Percentiles rank a stretch among this genome's conserved stretches.
phyloP scores from a whole-genome alignment of 2,113 vertebrate genomes.

The Istiophorus platypterus region DNA sequence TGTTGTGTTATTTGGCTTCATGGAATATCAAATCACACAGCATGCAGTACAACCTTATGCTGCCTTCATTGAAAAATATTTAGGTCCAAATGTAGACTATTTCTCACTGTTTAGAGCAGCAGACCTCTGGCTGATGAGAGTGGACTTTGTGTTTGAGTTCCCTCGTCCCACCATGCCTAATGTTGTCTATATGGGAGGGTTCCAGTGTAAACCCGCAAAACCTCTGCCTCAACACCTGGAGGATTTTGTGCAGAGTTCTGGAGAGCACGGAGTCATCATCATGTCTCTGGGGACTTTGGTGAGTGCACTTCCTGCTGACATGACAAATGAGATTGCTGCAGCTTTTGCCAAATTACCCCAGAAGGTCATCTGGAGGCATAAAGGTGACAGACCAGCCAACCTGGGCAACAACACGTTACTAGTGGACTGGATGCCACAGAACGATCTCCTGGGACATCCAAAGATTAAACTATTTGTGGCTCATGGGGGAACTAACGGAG shows the following conservation, averaged over 20 bases:
- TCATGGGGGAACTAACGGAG: constrained; percentile 82
- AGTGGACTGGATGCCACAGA: constrained; percentile 82
- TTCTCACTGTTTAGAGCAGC: constrained; percentile 77
- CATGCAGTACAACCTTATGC: constrained; percentile 27
- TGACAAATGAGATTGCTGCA: constrained; percentile 74
- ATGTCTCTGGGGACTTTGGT: constrained; percentile 84
- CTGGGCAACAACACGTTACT: constrained; percentile 82
- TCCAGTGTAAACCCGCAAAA: constrained; percentile 83
- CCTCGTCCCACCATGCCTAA: constrained; percentile 87
- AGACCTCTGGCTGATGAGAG: constrained; percentile 85
- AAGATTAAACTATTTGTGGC: constrained; percentile 77
- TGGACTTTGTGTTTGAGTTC: constrained; percentile 86
- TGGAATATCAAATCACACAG: neutral
- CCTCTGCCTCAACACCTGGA: constrained; percentile 79
- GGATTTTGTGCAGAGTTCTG: constrained; percentile 81
- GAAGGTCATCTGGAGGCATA: constrained; percentile 82
- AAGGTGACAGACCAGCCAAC: constrained; percentile 60
- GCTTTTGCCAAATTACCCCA: constrained; percentile 80
- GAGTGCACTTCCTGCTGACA: constrained; percentile 64
- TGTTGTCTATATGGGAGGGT: constrained; percentile 84
- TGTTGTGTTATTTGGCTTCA: neutral
- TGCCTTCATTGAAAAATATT: constrained; percentile 58
- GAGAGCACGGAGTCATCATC: constrained; percentile 80
- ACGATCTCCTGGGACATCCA: constrained; percentile 81
- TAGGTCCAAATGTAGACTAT: constrained; percentile 69